These are phyloP conservation scores for Thryonomys swinderianus DNA, from an alignment of 2,113 vertebrate species.

Conservation along the genomic window DNA sequence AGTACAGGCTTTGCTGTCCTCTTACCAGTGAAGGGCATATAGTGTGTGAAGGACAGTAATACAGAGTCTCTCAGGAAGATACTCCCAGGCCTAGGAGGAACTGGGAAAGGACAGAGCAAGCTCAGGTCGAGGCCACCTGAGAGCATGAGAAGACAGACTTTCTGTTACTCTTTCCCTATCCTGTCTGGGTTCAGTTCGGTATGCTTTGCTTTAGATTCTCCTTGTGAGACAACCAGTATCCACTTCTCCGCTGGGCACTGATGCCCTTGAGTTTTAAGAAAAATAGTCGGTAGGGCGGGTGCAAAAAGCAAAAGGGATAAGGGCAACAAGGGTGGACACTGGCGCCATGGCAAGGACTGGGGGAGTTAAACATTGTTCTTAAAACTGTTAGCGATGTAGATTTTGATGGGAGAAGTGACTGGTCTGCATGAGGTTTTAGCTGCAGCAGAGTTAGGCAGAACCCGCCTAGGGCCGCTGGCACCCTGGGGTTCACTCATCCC, in stretches of 20 bases:
- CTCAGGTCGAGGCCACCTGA: background rate
- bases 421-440: background rate
- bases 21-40: background rate
- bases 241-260: too few relatives aligned
- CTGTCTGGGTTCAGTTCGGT: background rate
- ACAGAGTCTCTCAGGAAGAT: background rate
- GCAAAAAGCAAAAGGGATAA: background rate
- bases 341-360: background rate
- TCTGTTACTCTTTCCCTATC: background rate
- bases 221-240: background rate
- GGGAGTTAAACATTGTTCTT: background rate
- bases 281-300: too few relatives aligned
- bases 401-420: background rate
- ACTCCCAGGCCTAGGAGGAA: background rate
- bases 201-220: background rate
- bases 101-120: background rate
- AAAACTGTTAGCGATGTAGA: background rate
- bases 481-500: background rate
- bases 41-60: background rate
- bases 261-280: background rate
- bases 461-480: fast-evolving
- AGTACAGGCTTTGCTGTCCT: background rate
- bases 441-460: background rate
- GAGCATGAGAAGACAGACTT: background rate
- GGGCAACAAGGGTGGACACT: background rate